These are phyloP conservation scores for Aphyosemion australe DNA, from an alignment of 2,113 vertebrate species.

Conservation along the genomic window DNA sequence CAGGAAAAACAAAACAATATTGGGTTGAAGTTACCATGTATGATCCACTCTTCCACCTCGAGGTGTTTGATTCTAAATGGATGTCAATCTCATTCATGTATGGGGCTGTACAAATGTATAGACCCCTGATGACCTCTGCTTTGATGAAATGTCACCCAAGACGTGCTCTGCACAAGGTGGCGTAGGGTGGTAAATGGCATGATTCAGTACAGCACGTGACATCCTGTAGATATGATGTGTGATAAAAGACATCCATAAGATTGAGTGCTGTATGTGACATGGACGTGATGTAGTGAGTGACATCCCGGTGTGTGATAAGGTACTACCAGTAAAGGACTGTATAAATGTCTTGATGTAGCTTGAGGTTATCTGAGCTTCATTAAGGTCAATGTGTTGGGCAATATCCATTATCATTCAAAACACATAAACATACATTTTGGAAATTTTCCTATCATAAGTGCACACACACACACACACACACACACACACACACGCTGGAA, in stretches of 20 bases:
- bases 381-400: conserved; percentile 11
- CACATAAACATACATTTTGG: conserved; percentile 26
- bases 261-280: neutral
- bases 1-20: no score
- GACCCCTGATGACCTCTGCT: conserved; percentile 2
- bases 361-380: conserved; percentile 23
- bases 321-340: neutral
- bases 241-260: conserved; percentile 9
- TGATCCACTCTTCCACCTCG: neutral
- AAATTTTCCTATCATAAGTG: neutral
- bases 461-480: neutral
- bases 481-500: neutral
- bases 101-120: conserved; percentile 19
- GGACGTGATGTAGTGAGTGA: conserved; percentile 3
- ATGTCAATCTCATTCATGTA: conserved; percentile 7
- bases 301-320: conserved; percentile 10
- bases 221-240: conserved; percentile 7
- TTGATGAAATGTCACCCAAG: conserved; percentile 19
- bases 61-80: conserved; percentile 2
- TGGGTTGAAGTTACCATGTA: neutral
- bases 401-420: conserved; percentile 31
- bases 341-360: conserved; percentile 24
- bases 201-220: conserved; percentile 9
- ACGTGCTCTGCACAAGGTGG: neutral
- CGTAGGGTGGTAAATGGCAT: conserved; percentile 3